Conservation (phyloP, 2,888 invertebrate species). For the Byasa hedistus region DNA sequence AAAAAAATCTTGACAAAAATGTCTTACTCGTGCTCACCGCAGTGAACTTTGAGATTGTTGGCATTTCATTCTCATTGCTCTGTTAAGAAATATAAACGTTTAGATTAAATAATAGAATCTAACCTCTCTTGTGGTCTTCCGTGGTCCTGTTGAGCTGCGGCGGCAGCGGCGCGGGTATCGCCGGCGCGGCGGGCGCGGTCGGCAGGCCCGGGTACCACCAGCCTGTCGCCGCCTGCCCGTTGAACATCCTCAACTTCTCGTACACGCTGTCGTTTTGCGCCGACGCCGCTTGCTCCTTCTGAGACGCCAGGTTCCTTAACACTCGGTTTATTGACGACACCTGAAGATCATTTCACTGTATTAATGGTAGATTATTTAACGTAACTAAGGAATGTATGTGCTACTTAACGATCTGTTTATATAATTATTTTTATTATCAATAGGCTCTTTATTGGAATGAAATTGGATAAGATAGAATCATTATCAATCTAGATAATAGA, state of each 20-base stretch:
- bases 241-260: constrained; percentile 96
- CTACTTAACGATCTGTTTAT: no score
- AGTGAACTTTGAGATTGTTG: no score
- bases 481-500: no score
- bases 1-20: no score
- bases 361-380: constrained; percentile 1
- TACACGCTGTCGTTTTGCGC: constrained; percentile 94
- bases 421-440: no score
- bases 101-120: constrained; percentile 45
- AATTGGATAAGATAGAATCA: no score
- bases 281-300: constrained; percentile 93
- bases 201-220: constrained; percentile 93
- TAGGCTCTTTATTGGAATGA: no score
- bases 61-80: no score
- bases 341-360: constrained; percentile 68
- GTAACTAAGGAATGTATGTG: no score
- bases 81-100: no score
- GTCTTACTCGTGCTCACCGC: no score
- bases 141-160: constrained; percentile 81
- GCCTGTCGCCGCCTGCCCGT: constrained; percentile 90
- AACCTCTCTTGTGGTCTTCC: constrained; percentile 89
- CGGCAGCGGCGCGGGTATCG: constrained; percentile 85
- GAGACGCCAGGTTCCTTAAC: constrained; percentile 95
- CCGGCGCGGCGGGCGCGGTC: constrained; percentile 84
- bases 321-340: constrained; percentile 99